These are phyloP conservation scores for Synodontis membranacea DNA, from an alignment of 2,113 vertebrate genomes.

Conservation along the genomic window DNA sequence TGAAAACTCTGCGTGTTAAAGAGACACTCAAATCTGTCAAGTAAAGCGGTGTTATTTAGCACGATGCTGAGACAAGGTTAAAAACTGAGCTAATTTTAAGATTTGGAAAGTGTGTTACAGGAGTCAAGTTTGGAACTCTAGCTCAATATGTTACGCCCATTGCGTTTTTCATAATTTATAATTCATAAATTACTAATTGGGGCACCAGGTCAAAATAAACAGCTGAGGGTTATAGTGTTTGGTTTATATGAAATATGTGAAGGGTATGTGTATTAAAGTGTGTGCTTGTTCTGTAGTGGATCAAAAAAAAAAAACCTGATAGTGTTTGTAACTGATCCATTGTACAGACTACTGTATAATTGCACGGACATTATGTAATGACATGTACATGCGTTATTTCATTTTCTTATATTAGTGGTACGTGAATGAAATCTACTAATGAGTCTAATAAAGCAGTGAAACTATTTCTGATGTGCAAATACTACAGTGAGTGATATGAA, in stretches of 20 bases:
- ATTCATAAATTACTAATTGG: too few relatives aligned
- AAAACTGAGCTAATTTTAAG: constrained; percentile 28
- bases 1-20: not conserved
- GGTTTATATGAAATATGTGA: constrained; percentile 17
- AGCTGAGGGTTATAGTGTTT: constrained; percentile 10
- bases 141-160: not conserved
- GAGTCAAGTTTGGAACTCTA: not conserved
- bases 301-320: not conserved
- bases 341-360: not conserved
- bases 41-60: not conserved
- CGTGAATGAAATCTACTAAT: not conserved
- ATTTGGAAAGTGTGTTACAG: constrained; percentile 15
- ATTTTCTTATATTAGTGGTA: not conserved
- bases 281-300: not conserved
- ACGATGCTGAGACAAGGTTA: constrained; percentile 9
- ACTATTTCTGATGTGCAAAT: not conserved
- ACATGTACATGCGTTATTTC: not conserved
- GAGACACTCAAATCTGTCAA: constrained; percentile 13
- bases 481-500: not conserved
- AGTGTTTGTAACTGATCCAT: not conserved
- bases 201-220: not conserved
- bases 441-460: not conserved
- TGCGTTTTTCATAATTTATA: constrained; percentile 12
- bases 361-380: not conserved
- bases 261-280: not conserved